Conservation (phyloP, 2,113 vertebrate species). For the Vicugna pacos region DNA sequence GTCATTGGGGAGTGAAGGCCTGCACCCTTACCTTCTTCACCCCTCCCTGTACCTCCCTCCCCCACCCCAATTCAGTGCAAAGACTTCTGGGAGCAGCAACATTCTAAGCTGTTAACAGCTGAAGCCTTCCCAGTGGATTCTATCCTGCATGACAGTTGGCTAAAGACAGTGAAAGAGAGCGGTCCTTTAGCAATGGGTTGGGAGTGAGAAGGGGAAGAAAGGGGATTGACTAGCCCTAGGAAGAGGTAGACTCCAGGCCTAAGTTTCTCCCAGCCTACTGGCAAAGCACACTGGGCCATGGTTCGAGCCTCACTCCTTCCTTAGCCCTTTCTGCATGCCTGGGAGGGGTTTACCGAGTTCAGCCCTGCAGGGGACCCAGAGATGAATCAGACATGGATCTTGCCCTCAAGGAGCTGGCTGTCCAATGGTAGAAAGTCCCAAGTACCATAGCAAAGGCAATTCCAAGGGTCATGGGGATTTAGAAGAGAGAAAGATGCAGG, state of each 20-base stretch:
- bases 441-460: neutral
- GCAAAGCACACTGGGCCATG: too few relatives aligned
- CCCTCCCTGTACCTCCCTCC: too few relatives aligned
- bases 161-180: constrained; percentile 34
- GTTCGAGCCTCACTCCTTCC: neutral
- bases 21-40: neutral
- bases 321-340: neutral
- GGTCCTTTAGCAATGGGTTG: neutral
- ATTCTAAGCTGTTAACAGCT: constrained; percentile 81
- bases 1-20: neutral
- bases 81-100: constrained; percentile 64
- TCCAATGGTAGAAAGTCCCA: constrained; percentile 17
- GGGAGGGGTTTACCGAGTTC: neutral
- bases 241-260: neutral
- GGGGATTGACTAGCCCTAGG: neutral
- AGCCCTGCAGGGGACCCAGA: constrained; percentile 4
- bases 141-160: constrained; percentile 60
- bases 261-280: neutral
- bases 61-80: neutral
- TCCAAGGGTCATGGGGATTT: neutral
- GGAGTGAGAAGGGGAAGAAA: neutral
- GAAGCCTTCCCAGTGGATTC: constrained; percentile 38
- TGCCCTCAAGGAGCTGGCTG: constrained; percentile 41
- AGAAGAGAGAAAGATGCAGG: constrained; percentile 48
- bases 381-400: constrained; percentile 68